Percentiles rank a stretch among this genome's conserved stretches.
These are phyloP conservation scores for Lipophrys pholis DNA, from an alignment of 2,113 vertebrate species.

Conservation along the genomic window DNA sequence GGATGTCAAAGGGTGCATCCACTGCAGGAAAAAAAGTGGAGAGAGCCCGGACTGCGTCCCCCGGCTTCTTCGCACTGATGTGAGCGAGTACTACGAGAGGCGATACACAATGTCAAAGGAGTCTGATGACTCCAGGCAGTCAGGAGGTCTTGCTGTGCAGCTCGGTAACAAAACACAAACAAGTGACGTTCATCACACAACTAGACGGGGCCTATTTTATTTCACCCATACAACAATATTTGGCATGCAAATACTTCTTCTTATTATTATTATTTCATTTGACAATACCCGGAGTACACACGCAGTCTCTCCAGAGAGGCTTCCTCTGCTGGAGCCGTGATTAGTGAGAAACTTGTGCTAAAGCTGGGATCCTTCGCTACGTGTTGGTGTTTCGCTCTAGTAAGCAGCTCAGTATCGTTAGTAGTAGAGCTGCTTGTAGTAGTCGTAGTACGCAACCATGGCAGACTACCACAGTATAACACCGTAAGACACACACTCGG, in stretches of 20 bases:
- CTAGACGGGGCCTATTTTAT: constrained; percentile 31
- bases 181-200: constrained; percentile 51
- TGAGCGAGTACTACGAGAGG: constrained; percentile 69
- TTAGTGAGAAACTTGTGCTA: constrained; percentile 22
- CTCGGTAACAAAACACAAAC: constrained; percentile 66
- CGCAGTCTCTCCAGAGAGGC: constrained; percentile 19
- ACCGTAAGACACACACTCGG: constrained; percentile 26
- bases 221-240: constrained; percentile 21
- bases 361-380: not conserved
- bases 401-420: constrained; percentile 64
- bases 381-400: constrained; percentile 66
- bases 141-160: constrained; percentile 50
- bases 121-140: constrained; percentile 70
- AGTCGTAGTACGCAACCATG: constrained; percentile 75
- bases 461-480: constrained; percentile 57
- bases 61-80: constrained; percentile 56
- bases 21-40: constrained; percentile 54
- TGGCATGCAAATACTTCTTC: constrained; percentile 35
- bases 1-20: constrained; percentile 42
- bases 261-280: no score
- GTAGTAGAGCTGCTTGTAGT: constrained; percentile 74
- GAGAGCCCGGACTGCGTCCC: constrained; percentile 54
- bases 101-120: constrained; percentile 79
- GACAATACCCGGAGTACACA: constrained; percentile 20
- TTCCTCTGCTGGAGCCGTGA: constrained; percentile 4